Evolutionary conservation across 2,113 vertebrate species (phyloP).

Genomic region (Lophura nycthemera): DNA sequence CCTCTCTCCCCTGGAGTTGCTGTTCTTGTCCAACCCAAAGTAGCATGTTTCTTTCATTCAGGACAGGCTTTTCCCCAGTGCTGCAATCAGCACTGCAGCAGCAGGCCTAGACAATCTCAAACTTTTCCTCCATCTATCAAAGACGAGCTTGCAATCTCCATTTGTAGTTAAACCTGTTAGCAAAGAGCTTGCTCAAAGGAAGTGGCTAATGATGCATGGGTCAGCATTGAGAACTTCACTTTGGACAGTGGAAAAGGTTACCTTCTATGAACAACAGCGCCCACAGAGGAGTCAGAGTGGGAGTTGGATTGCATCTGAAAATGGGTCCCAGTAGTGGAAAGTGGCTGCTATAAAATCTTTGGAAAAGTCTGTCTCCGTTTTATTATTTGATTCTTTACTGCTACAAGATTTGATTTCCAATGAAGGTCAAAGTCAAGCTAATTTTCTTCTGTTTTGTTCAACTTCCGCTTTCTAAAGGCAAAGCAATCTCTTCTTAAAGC

Average conservation of each 20-base stretch:
- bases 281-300: not conserved
- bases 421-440: not conserved
- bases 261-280: not conserved
- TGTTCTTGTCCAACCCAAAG: not conserved
- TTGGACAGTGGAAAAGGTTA: not conserved
- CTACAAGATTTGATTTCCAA: not conserved
- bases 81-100: not conserved
- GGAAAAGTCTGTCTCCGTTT: not conserved
- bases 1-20: not conserved
- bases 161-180: not conserved
- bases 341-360: not conserved
- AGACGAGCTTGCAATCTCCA: not conserved
- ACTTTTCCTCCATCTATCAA: not conserved
- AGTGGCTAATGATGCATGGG: not conserved
- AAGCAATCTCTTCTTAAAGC: not conserved
- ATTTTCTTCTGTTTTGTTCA: not conserved
- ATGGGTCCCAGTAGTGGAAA: not conserved
- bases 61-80: not conserved
- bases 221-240: not conserved
- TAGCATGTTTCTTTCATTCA: fast-evolving
- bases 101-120: not conserved
- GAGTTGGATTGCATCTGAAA: not conserved
- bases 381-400: not conserved
- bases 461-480: not conserved
- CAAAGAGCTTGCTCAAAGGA: not conserved